Evolutionary conservation across 2,113 vertebrate species (phyloP).

Genomic region (Anarrhichthys ocellatus): DNA sequence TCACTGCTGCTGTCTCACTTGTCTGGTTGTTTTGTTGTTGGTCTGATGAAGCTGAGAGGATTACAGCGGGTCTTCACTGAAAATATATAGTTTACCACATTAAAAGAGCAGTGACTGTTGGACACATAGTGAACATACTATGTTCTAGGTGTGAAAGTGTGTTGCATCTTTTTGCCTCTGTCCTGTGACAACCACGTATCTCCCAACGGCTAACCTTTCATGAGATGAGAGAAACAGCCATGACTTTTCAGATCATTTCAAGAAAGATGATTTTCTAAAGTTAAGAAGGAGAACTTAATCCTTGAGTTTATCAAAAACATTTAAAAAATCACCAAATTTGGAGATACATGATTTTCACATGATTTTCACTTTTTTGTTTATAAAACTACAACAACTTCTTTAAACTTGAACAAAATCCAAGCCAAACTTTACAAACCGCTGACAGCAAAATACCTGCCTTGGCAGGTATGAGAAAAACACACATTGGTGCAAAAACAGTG

Average conservation of each 20-base stretch:
- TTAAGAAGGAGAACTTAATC: neutral
- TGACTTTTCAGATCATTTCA: neutral
- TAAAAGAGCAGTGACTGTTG: neutral
- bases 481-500: neutral
- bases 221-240: neutral
- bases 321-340: neutral
- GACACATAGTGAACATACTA: neutral
- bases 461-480: neutral
- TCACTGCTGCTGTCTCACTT: neutral
- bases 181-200: neutral
- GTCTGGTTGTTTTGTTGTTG: constrained; percentile 19
- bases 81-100: constrained; percentile 2
- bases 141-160: neutral
- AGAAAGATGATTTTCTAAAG: neutral
- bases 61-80: neutral
- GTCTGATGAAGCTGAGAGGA: neutral
- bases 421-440: neutral
- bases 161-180: neutral
- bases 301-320: neutral
- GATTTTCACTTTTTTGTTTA: neutral
- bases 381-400: neutral
- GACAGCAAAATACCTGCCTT: neutral
- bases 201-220: neutral
- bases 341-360: neutral
- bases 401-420: constrained; percentile 1